Evolutionary conservation across 2,888 invertebrate genomes (phyloP), one percentile per base, ranked within the genome.

Genomic region (Platypus cylindrus): DNA sequence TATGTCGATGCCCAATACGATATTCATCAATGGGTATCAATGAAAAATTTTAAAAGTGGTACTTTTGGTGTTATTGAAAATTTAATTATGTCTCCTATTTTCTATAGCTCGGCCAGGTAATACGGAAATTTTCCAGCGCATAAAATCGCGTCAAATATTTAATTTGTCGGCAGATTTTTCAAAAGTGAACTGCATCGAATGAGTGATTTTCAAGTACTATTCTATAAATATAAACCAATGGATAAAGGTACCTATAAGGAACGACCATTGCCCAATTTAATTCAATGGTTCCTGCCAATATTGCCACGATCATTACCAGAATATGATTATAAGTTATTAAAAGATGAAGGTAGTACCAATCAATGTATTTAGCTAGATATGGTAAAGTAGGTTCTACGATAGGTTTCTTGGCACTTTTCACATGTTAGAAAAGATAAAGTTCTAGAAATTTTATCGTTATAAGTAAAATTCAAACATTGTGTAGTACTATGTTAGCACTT

Each of bases 101-200:
- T 78, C 49, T 67, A 71, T 41, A 64, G 64, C 7, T 67, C 72
- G 43, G 56, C 64, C 1, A 64, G 66, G 14, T 72, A 27, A 27
- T 27, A 13, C 20, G 20, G 5, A 5, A 20, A 20, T 11, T 16
- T 12, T 30, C 15, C 7, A 8, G 9, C 7, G 22, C 8, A 22
- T 8, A 22, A 8, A 22, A 8, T 8, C 9, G 22, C 7, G 9
- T 22, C 22, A 8, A 9, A 20, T 20, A 20, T 20, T 20, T 20
- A 20, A 7, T 67, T 59, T 26, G 11, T 29, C 3, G 23, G 16
- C 12, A 34, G 40, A 26, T 43, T 26, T 14, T 72, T 71, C 44
- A 54, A 78, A 46, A 62, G 71, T 27, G 82, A 83, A 46, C 44
- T 78, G 4, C 62, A 75, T 48, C 61, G 77, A 1, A 58, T 68